phyloP scores from a whole-genome alignment of 2,797 vertebrate species.

The Artibeus jamaicensis region DNA sequence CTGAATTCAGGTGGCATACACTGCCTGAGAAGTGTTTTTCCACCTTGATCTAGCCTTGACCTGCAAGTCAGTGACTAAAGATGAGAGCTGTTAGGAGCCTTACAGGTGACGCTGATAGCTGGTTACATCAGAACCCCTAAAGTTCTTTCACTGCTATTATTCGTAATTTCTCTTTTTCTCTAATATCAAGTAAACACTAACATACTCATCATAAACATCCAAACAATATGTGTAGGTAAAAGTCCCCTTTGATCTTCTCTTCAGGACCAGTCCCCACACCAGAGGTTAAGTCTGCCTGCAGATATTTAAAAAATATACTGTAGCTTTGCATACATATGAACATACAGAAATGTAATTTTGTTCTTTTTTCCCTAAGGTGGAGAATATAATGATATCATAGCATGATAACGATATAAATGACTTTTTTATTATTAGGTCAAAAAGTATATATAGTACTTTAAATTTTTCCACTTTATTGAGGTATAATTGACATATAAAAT shows the following conservation, averaged over 20 bases:
- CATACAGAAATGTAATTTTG: not conserved
- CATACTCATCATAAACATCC: not conserved
- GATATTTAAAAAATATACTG: not conserved
- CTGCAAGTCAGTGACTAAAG: not conserved
- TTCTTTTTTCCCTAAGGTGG: not conserved
- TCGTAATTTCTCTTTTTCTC: slow-evolving; percentile 4
- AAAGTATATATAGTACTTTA: not conserved
- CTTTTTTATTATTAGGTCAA: not conserved
- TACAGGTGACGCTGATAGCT: not conserved
- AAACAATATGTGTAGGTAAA: not conserved
- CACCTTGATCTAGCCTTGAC: not conserved
- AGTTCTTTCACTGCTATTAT: not conserved
- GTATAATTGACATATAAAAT: not conserved
- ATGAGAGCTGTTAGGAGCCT: not conserved
- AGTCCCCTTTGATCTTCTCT: not conserved
- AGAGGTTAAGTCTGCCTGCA: not conserved
- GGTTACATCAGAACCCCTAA: not conserved
- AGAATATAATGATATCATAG: not conserved
- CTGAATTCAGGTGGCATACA: not conserved
- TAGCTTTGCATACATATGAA: not conserved
- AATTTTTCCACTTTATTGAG: not conserved
- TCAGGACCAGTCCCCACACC: not conserved
- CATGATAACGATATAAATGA: not conserved
- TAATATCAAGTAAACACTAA: not conserved
- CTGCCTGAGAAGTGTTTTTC: not conserved